Base-by-base conservation (phyloP, 2,113 vertebrate species). In the Sterrhoptilus dennistouni region DNA sequence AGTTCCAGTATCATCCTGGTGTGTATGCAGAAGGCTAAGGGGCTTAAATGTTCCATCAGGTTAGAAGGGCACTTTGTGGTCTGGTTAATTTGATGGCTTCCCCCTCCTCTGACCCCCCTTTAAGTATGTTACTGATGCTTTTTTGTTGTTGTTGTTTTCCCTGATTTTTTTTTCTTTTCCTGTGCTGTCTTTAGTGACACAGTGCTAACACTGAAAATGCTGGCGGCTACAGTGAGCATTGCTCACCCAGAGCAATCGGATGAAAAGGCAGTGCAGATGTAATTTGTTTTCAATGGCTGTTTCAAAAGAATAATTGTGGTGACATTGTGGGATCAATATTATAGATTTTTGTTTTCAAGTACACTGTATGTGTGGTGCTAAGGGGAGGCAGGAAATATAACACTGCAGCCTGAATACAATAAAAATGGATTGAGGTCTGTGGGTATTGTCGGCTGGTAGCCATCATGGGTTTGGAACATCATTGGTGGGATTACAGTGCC, bases 221-320 rank as follows among this genome's bases (percentile, higher is more conserved):
- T 97, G 93, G 97, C 95, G 98, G 98, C 98, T 98, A 98, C 96
- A 90, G 96, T 99, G 98, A 99, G 98, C 99, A 98, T 98, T 99
- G 99, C 98, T 99, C 99, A 99, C 99, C 98, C 98, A 97, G 98
- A 99, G 98, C 99, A 98, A 99, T 99, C 98, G 98, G 99, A 99
- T 99, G 99, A 99, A 99, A 99, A 99, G 98, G 99, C 99, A 99
- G 99, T 99, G 99, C 99, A 99, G 99, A 99, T 99, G 99, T 99
- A 99, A 99, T 99, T 99, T 99, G 99, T 99, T 99, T 99, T 99
- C 99, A 99, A 99, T 99, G 99, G 99, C 99, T 99, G 99, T 99
- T 99, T 99, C 99, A 99, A 99, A 99, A 99, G 99, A 99, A 99
- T 99, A 99, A 99, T 99, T 99, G 99, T 99, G 99, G 99, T 99